These are phyloP conservation scores for Sinocyclocheilus grahami DNA, from an alignment of 2,113 vertebrate species.

Conservation along the genomic window DNA sequence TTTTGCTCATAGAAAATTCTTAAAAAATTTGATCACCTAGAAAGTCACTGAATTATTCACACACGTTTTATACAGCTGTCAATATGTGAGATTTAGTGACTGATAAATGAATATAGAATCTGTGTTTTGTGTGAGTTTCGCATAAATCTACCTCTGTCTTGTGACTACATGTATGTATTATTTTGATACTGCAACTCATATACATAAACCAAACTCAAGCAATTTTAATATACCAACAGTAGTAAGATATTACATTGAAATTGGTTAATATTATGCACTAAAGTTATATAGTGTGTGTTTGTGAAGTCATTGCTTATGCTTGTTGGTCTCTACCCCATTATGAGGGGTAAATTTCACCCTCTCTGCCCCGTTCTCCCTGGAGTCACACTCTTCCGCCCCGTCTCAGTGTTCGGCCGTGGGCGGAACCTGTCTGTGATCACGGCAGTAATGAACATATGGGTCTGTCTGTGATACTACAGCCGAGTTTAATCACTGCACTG, in stretches of 20 bases:
- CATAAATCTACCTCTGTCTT: neutral
- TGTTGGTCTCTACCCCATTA: constrained; percentile 24
- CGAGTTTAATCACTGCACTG: constrained; percentile 24
- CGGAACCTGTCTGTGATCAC: constrained; percentile 28
- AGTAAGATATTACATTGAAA: neutral
- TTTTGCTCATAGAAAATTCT: constrained; percentile 11
- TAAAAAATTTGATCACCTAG: neutral
- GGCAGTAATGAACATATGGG: constrained; percentile 53
- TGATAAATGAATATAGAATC: neutral
- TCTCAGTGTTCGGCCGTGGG: constrained; percentile 33
- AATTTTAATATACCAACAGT: neutral
- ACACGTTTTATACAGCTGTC: neutral
- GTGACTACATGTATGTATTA: neutral
- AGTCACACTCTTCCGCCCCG: constrained; percentile 29
- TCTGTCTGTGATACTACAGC: constrained; percentile 42
- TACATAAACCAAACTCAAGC: neutral
- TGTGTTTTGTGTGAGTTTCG: neutral
- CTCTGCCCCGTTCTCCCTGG: constrained; percentile 34
- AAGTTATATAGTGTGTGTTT: neutral
- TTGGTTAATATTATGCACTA: neutral
- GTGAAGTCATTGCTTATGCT: constrained; percentile 1
- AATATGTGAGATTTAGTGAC: neutral
- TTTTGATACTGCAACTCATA: neutral
- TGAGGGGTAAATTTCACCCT: constrained; percentile 9
- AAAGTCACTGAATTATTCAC: constrained; percentile 9